These are phyloP conservation scores for Siderastrea siderea DNA, from an alignment of 92 coral and sea anemone genomes.

Conservation along the genomic window DNA sequence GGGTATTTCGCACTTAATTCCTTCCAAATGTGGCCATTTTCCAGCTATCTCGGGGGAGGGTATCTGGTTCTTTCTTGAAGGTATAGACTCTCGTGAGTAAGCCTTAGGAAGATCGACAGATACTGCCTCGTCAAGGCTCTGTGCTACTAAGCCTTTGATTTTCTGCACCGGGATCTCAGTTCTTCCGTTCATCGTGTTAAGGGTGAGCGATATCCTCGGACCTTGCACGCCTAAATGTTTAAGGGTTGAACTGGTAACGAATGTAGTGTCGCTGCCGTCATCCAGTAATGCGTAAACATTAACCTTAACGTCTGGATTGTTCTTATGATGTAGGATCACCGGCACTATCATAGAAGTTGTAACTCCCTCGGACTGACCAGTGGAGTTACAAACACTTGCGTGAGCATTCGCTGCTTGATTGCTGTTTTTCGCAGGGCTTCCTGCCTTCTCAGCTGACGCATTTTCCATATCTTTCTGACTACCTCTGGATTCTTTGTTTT, in stretches of 20 bases:
- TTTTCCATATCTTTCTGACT: not conserved
- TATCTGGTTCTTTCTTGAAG: no score
- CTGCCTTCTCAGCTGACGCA: no score
- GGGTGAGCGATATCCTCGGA: no score
- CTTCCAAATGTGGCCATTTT: no score
- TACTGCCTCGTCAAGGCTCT: conserved; percentile 26
- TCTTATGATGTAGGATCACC: conserved; percentile 6
- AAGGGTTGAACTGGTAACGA: no score
- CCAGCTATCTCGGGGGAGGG: no score
- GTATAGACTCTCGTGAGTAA: no score
- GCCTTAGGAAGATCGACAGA: conserved; percentile 35
- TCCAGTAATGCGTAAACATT: conserved; percentile 46
- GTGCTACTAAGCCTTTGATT: conserved; percentile 11
- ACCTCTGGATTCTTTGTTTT: not conserved
- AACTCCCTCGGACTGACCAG: no score
- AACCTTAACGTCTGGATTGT: not conserved
- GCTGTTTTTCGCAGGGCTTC: not conserved
- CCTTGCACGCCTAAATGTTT: no score
- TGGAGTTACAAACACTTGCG: conserved; percentile 25
- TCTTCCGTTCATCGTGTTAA: no score
- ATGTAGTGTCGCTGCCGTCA: conserved; percentile 13
- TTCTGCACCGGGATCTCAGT: conserved; percentile 20
- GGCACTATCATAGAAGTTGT: no score
- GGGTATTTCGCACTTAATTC: no score
- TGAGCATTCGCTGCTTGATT: conserved; percentile 13